Evolutionary conservation across 2,888 invertebrate species (phyloP), one percentile per base, ranked within the genome.

Genomic region (Dyspetes luteomarginatus): DNA sequence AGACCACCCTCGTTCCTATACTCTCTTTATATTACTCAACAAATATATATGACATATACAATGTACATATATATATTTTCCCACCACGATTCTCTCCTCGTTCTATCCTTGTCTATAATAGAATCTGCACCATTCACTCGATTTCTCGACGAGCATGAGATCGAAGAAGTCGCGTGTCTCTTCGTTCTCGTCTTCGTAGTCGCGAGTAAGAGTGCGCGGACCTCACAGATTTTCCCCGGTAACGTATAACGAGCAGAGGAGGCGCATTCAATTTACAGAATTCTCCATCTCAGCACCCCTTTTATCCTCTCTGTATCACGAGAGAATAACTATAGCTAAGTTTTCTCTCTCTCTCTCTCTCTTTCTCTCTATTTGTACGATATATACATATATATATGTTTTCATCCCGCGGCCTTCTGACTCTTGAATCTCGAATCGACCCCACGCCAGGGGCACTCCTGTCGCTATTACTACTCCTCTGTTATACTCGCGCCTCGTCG

Each of bases 261-360:
- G 88, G 72, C 69, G 89, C 90, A 90, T 90, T 90, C 90, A 91
- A 91, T 91, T 90, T 90, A 88, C 89, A 86, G 86, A 88, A 88
- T 88, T 76, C 85, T 84, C 83, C 56, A 58, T 72, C 50, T 48
- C 75, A 45, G n/a, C 3, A 12, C 60, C 43, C 56, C 67, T n/a
- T 55, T 24, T 19, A 30, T 55, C 30, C 24, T n/a, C n/a, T n/a
- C n/a, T 30, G 15, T 41, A 36, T 22, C 36, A 4, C 36, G 50
- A 43, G 64, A 30, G 48, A 64, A 19, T 50, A 43, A 67, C 64
- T 19, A 24, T 52, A 58, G 67, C 36, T 36, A 36, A 2, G 7
- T 36, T 12, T 36, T 36, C 36, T 5, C 41, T 43, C 15, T 67
- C 17, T 64, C 45, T 30, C 30, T 41, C 7, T 9, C 36, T 36